Evolutionary conservation across 2,888 invertebrate species (phyloP).

Genomic region (Monopis laevigella): DNA sequence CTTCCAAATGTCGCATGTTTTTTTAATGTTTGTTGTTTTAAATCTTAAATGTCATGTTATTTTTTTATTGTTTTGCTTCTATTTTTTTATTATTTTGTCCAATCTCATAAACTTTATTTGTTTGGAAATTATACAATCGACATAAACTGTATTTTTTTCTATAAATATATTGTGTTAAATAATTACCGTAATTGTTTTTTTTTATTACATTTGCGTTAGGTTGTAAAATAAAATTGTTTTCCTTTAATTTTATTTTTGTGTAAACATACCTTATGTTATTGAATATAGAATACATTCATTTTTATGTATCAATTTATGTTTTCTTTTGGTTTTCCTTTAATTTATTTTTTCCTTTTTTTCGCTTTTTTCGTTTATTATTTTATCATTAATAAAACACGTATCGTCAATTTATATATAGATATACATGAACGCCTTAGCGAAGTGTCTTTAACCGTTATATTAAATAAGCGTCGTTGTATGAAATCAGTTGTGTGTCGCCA

Average conservation of each 20-base stretch:
- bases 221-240: constrained; percentile 57
- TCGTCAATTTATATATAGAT: background rate
- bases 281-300: constrained; percentile 66
- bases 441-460: no score
- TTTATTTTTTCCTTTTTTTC: constrained; percentile 28
- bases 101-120: background rate
- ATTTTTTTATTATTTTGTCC: background rate
- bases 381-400: background rate
- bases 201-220: background rate
- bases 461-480: no score
- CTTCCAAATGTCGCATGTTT: background rate
- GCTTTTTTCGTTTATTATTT: constrained; percentile 13
- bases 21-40: background rate
- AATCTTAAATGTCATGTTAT: background rate
- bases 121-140: no score
- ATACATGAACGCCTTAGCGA: no score
- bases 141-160: no score
- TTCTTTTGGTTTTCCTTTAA: constrained; percentile 25
- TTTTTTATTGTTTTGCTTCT: background rate
- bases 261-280: constrained; percentile 66
- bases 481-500: no score
- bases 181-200: constrained; percentile 4
- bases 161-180: constrained; percentile 1
- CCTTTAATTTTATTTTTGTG: constrained; percentile 65
- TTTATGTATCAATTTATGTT: constrained; percentile 62